These are phyloP conservation scores for Pogoniulus pusillus DNA, from an alignment of 2,797 vertebrate genomes.

Conservation along the genomic window DNA sequence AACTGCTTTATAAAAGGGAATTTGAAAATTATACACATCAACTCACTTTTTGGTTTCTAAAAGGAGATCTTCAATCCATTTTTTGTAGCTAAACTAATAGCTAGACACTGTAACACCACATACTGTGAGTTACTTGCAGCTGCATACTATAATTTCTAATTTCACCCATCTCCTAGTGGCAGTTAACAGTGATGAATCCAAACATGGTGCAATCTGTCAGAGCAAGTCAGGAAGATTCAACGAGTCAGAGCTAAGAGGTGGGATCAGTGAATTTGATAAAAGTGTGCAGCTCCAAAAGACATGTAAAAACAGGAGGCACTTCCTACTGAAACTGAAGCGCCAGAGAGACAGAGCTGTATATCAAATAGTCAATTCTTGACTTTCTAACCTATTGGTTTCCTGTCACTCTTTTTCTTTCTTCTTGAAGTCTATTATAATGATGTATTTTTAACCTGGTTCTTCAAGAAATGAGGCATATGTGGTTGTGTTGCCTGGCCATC, in stretches of 20 bases:
- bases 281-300: background rate
- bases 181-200: background rate
- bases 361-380: background rate
- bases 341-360: background rate
- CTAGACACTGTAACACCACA: background rate
- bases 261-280: background rate
- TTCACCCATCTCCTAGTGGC: background rate
- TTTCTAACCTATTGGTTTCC: background rate
- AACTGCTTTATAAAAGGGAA: background rate
- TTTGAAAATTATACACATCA: background rate
- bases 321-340: background rate
- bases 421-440: background rate
- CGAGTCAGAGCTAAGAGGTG: background rate
- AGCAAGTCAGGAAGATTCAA: background rate
- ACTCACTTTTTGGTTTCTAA: background rate
- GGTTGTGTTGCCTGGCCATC: conserved; percentile 18
- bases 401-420: background rate
- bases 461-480: conserved; percentile 41
- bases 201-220: rapidly evolving
- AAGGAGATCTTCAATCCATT: background rate
- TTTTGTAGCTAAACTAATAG: background rate
- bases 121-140: background rate
- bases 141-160: background rate
- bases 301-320: background rate
- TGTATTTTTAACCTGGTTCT: conserved; percentile 29